Conservation (phyloP, 2,797 vertebrate species). For the Diceros bicornis region DNA sequence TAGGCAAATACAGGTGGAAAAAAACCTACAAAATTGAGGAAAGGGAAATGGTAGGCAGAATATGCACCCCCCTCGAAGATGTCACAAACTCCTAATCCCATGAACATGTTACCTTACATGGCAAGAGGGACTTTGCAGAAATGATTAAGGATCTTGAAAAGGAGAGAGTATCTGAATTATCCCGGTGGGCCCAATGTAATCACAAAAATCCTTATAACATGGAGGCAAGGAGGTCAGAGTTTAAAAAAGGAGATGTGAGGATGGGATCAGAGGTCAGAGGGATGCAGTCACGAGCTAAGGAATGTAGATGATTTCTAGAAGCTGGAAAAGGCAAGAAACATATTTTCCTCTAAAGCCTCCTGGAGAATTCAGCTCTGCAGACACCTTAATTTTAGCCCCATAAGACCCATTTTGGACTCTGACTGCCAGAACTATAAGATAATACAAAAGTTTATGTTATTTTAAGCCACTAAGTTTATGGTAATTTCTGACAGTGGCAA, state of each 20-base stretch:
- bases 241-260: neutral
- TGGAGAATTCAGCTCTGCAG: neutral
- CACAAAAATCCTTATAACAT: neutral
- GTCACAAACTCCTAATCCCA: neutral
- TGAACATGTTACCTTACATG: neutral
- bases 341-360: neutral
- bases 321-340: neutral
- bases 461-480: neutral
- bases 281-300: neutral
- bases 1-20: neutral
- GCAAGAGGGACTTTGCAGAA: neutral
- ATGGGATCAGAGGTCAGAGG: neutral
- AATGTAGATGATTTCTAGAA: neutral
- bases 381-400: neutral
- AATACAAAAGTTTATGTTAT: neutral
- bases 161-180: neutral
- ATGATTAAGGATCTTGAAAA: neutral
- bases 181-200: neutral
- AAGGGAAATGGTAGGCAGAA: neutral
- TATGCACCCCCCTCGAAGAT: neutral
- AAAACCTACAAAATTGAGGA: neutral
- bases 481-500: neutral
- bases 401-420: neutral
- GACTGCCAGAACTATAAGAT: neutral
- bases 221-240: neutral